phyloP scores from a whole-genome alignment of 2,888 invertebrate genomes.

The Folsomia candida region DNA sequence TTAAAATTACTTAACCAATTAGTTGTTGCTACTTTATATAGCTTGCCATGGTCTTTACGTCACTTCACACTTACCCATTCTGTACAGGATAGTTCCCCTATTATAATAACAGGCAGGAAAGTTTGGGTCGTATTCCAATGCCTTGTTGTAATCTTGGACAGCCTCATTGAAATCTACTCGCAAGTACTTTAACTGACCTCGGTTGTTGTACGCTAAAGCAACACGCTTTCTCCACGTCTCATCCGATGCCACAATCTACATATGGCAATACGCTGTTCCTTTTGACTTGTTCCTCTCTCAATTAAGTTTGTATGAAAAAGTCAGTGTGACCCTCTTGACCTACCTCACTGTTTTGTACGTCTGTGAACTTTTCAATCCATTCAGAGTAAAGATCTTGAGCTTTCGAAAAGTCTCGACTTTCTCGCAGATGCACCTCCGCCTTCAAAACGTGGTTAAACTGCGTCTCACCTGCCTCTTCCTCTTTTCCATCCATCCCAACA shows the following conservation, averaged over 20 bases:
- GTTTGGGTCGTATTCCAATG: constrained; percentile 50
- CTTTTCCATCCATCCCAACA: neutral
- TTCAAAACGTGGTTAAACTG: neutral
- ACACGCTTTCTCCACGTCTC: constrained; percentile 7
- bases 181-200: constrained; percentile 54
- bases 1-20: neutral
- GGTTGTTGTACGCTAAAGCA: constrained; percentile 53
- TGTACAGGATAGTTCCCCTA: constrained; percentile 55
- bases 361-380: constrained; percentile 17
- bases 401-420: constrained; percentile 14
- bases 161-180: constrained; percentile 55
- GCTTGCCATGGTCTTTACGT: neutral
- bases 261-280: neutral
- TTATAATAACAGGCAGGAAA: constrained; percentile 54
- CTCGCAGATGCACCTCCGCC: neutral
- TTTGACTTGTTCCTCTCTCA: neutral
- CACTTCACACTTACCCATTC: constrained; percentile 53
- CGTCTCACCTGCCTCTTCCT: neutral
- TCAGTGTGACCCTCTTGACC: no score
- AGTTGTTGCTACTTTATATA: no score
- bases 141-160: constrained; percentile 53
- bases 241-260: no score
- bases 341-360: no score
- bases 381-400: constrained; percentile 28
- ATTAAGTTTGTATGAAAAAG: neutral